Base-by-base conservation (phyloP, 2,888 invertebrate genomes). In the Drosophila putrida region DNA sequence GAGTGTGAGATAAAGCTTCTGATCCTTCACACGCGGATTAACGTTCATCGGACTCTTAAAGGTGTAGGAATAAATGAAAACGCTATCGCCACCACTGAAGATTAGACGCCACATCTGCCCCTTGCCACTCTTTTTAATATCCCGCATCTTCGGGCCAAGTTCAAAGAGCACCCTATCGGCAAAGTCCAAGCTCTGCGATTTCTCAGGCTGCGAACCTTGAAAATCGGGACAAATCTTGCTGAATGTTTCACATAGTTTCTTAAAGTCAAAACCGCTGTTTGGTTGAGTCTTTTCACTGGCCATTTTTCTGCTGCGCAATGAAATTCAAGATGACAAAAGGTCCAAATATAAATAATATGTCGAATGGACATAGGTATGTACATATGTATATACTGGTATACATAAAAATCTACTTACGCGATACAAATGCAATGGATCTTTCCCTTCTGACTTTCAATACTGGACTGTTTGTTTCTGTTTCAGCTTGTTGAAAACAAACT, bases 141-240 rank as follows among this genome's bases (percentile, higher is more conserved):
- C 44, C 0, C 63, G 68, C 86, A 88, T 68, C 59, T 60, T 65
- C 25, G 83, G 77, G 0, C 63, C 61, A 25, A 82, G 33, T 0
- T 80, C 67, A 33, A 78, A 88, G 5, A 88, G 46, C 28, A 83
- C 71, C 28, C 59, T 78, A 15, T 73, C 57, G 36, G 88, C 83
- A 66, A 78, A 88, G 35, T 82, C 65, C 20, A 77, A 25, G 33
- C 83, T 83, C 38, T 68, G 63, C 2, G 62, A 67, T 38, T 36
- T 60, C 2, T 25, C 49, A 6, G 31, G 0, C 9, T 38, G 10
- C 4, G 13, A 27, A 2, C 6, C 15, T 0, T 15, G 20, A 31
- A 80, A 83, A 35, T 88, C 88, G 0, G 86, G 70, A 20, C 88
- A 82, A 31, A 88, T 72, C 44, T 64, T 46, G 5, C 13, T 3